Base-by-base conservation (phyloP, 1,140 invertebrate genomes). In the Luehdorfia chinensis region DNA sequence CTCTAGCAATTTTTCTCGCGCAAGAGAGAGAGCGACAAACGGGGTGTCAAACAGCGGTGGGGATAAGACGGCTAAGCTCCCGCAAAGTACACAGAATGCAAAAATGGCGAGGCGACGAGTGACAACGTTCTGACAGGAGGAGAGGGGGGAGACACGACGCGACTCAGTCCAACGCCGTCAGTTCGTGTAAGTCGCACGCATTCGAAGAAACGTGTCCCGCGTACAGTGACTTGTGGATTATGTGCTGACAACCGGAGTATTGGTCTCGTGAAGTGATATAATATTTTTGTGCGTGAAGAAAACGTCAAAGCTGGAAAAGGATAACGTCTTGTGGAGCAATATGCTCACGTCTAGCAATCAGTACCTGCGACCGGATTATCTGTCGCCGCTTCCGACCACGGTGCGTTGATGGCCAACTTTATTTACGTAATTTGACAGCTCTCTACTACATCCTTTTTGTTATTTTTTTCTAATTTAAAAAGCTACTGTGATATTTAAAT, bases 281-380 rank as follows among this genome's bases (percentile, higher is more conserved):
- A 32, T 51, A 50, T 39, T 45, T 59, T 41, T 49, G 51, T 66
- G 66, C 70, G 77, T 72, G 63, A 55, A 56, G 46, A 45, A 59
- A 53, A 32, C 58, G 65, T 65, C 61, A 75, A 80, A 76, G 63
- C 79, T 84, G 77, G 81, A 80, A 71, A 76, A 78, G 59, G 78
- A 83, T 75, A 75, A 68, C 51, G 59, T 69, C 56, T 54, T 83
- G 73, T 84, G 83, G 79, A 76, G 75, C 83, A 84, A 75, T 52
- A 95, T 95, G 94, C 90, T 95, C 89, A 94, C 94, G 72, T 93
- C 93, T 67, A 93, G 91, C 74, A 95, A 94, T 88, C 95, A 96
- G 89, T 96, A 96, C 87, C 89, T 96, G 73, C 90, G 94, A 87
- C 95, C 95, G 90, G 95, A 97, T 88, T 97, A 96, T 84, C 90